A percentile compares a stretch with the other conserved stretches of the same genome.
phyloP scores from a whole-genome alignment of 1,140 invertebrate genomes.

The Zeugodacus cucurbitae region DNA sequence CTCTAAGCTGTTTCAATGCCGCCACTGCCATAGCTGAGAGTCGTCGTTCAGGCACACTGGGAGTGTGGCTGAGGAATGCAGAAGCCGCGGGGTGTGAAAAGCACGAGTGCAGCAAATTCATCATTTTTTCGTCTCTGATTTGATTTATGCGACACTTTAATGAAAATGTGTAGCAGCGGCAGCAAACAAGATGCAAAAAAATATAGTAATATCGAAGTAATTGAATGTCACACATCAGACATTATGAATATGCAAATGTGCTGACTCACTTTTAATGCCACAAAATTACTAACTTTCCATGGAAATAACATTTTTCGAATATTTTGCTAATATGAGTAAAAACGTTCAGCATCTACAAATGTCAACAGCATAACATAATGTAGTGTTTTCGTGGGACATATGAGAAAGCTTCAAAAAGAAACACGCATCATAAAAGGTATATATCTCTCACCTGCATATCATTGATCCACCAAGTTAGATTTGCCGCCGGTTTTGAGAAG shows the following conservation, averaged over 20 bases:
- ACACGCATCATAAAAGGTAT: no score
- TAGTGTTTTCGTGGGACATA: no score
- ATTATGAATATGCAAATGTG: background rate
- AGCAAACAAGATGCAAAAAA: background rate
- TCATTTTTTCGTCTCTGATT: background rate
- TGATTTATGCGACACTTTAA: slow-evolving; percentile 31
- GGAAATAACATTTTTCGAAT: no score
- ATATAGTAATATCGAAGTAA: background rate
- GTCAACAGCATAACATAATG: no score
- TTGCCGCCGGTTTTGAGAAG: slow-evolving; percentile 82
- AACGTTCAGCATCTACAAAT: no score
- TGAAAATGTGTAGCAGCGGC: slow-evolving; percentile 20
- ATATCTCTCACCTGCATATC: slow-evolving; percentile 71
- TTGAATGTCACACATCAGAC: background rate
- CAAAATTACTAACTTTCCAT: no score
- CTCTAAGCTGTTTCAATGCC: slow-evolving; percentile 4
- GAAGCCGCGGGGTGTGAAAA: background rate
- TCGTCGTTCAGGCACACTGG: background rate
- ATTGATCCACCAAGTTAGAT: slow-evolving; percentile 89
- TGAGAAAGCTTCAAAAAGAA: no score
- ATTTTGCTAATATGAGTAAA: no score
- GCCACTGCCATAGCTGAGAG: background rate
- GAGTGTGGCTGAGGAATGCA: background rate
- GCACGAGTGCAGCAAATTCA: background rate
- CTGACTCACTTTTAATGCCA: background rate